Percentiles rank a stretch among this genome's conserved stretches.
Evolutionary conservation across 2,888 invertebrate species (phyloP).

Genomic region (Ophion ellenae): DNA sequence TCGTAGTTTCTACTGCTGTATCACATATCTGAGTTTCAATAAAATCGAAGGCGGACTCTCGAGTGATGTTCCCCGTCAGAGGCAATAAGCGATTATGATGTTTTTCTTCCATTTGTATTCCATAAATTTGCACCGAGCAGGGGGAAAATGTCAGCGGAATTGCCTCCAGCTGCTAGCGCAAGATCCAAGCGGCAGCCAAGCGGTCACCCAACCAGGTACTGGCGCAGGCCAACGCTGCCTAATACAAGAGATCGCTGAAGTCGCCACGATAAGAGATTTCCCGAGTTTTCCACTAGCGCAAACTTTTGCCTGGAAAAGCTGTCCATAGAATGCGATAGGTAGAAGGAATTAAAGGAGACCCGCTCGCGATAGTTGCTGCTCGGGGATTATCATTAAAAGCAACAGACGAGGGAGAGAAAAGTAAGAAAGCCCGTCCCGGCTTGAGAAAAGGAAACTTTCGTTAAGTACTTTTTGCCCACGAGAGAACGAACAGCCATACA

Average conservation of each 20-base stretch:
- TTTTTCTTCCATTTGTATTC: too few relatives aligned
- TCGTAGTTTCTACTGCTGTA: too few relatives aligned
- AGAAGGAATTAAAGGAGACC: slow-evolving; percentile 49
- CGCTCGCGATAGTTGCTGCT: slow-evolving; percentile 52
- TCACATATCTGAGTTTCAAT: too few relatives aligned
- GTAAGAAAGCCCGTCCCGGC: slow-evolving; percentile 46
- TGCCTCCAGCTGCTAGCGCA: too few relatives aligned
- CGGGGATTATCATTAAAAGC: slow-evolving; percentile 55
- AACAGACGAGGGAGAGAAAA: slow-evolving; percentile 30
- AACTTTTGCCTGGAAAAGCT: slow-evolving; percentile 6
- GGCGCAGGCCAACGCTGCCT: too few relatives aligned
- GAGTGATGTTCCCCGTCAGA: too few relatives aligned
- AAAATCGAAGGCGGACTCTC: too few relatives aligned
- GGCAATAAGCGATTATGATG: background rate
- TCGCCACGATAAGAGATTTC: background rate
- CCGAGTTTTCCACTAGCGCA: background rate
- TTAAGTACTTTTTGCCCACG: slow-evolving; percentile 46
- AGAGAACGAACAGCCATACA: slow-evolving; percentile 35
- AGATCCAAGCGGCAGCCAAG: too few relatives aligned
- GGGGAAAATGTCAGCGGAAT: too few relatives aligned
- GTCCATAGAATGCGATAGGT: slow-evolving; percentile 17
- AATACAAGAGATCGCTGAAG: background rate
- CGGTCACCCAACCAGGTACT: too few relatives aligned
- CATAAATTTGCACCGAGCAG: too few relatives aligned
- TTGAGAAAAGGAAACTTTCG: slow-evolving; percentile 28